phyloP scores from a whole-genome alignment of 2,888 invertebrate species.

The Chymomyza fuscimana region DNA sequence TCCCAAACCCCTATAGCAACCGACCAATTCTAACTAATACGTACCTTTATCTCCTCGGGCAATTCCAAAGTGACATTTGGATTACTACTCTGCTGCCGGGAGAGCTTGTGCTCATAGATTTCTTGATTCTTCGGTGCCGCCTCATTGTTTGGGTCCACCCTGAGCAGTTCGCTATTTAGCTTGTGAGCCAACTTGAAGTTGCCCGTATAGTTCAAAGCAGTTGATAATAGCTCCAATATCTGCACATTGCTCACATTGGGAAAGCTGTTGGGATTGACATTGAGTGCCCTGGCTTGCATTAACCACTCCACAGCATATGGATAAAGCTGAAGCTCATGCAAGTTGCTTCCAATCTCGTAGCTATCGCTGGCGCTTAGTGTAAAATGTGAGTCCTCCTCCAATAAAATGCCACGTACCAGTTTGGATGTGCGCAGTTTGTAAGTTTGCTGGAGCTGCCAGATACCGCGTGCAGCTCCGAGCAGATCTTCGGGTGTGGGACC shows the following conservation, averaged over 20 bases:
- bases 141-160: conserved; percentile 40
- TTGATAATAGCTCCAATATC: conserved; percentile 47
- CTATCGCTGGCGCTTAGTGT: conserved; percentile 55
- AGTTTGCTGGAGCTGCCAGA: conserved; percentile 93
- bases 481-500: conserved; percentile 87
- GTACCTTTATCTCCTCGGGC: not conserved
- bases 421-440: conserved; percentile 90
- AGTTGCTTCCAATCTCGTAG: conserved; percentile 46
- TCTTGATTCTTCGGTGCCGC: conserved; percentile 33
- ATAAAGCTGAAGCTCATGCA: conserved; percentile 37
- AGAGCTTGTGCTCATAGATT: conserved; percentile 26
- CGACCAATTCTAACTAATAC: too few species aligned
- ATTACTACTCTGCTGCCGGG: conserved; percentile 19
- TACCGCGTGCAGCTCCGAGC: conserved; percentile 92
- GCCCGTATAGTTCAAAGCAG: conserved; percentile 34
- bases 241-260: conserved; percentile 33
- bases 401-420: conserved; percentile 89
- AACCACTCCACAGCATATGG: conserved; percentile 63
- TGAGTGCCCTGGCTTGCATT: conserved; percentile 39
- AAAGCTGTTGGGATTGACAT: conserved; percentile 5
- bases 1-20: too few species aligned
- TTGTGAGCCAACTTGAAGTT: conserved; percentile 57
- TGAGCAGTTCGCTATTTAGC: conserved; percentile 56
- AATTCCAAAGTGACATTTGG: not conserved
- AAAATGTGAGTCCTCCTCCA: conserved; percentile 82